Evolutionary conservation across 2,888 invertebrate species (phyloP).

Genomic region (Drosophila borborema): DNA sequence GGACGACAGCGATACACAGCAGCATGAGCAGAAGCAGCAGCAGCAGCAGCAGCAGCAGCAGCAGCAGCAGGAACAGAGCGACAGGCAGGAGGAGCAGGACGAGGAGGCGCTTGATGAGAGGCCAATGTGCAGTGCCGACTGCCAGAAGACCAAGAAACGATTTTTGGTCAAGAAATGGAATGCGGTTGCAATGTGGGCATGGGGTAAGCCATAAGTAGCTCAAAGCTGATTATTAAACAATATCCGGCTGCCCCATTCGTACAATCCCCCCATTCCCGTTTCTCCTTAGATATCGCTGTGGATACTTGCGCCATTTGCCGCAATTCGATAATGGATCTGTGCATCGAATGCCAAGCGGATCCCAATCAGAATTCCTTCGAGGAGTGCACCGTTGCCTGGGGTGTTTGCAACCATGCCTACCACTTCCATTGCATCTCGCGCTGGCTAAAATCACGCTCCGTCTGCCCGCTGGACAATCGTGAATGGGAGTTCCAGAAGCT

Average conservation of each 20-base stretch:
- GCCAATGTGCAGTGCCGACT: slow-evolving; percentile 47
- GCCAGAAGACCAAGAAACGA: slow-evolving; percentile 87
- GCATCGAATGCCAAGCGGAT: slow-evolving; percentile 57
- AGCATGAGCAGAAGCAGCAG: not conserved
- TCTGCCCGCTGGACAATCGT: slow-evolving; percentile 99
- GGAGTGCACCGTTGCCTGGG: slow-evolving; percentile 99
- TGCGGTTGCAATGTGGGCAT: slow-evolving; percentile 99
- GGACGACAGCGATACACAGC: slow-evolving; percentile 31
- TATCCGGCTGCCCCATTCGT: slow-evolving; percentile 44
- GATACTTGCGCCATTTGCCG: slow-evolving; percentile 58
- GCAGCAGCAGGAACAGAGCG: not conserved
- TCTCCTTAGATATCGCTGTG: slow-evolving; percentile 87
- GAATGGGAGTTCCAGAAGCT: slow-evolving; percentile 99
- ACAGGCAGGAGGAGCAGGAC: not conserved
- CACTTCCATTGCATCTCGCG: slow-evolving; percentile 99
- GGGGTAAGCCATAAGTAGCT: slow-evolving; percentile 86
- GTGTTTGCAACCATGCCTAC: slow-evolving; percentile 99
- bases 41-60: not conserved
- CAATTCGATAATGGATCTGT: slow-evolving; percentile 58
- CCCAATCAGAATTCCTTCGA: slow-evolving; percentile 95
- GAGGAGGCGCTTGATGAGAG: slow-evolving; percentile 30
- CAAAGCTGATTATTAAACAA: slow-evolving; percentile 63
- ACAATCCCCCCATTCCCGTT: not conserved
- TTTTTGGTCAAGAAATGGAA: slow-evolving; percentile 99
- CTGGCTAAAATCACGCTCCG: slow-evolving; percentile 99